phyloP scores from a whole-genome alignment of 2,797 vertebrate genomes.

The Sebastes diaconus region DNA sequence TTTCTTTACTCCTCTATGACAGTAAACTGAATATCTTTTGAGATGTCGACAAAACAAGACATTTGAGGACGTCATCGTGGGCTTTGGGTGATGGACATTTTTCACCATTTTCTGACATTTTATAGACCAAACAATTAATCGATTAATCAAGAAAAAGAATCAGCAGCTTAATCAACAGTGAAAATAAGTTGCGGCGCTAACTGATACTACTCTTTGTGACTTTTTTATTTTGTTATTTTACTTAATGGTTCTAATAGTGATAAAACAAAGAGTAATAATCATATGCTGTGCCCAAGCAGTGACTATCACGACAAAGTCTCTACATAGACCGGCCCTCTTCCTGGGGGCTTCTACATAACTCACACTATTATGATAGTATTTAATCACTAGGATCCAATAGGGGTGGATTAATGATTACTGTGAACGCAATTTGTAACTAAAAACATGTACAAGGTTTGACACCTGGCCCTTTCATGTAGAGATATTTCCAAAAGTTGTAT shows the following conservation, averaged over 20 bases:
- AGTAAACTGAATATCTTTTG: no score
- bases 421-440: background rate
- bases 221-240: background rate
- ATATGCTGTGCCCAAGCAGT: background rate
- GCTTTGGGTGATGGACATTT: no score
- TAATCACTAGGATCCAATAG: background rate
- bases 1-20: no score
- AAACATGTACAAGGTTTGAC: background rate
- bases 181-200: no score
- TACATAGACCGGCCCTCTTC: background rate
- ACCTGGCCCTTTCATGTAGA: background rate
- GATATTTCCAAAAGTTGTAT: background rate
- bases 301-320: background rate
- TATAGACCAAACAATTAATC: no score
- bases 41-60: rapidly evolving
- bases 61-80: no score
- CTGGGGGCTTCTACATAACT: background rate
- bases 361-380: background rate
- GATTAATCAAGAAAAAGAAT: no score
- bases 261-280: background rate
- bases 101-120: no score
- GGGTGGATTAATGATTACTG: background rate
- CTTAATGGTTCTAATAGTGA: background rate
- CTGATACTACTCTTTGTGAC: background rate
- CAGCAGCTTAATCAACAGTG: no score